A percentile compares a stretch with the other conserved stretches of the same genome.
Conservation (phyloP, 2,888 invertebrate species). For the Halictus quadricinctus region DNA sequence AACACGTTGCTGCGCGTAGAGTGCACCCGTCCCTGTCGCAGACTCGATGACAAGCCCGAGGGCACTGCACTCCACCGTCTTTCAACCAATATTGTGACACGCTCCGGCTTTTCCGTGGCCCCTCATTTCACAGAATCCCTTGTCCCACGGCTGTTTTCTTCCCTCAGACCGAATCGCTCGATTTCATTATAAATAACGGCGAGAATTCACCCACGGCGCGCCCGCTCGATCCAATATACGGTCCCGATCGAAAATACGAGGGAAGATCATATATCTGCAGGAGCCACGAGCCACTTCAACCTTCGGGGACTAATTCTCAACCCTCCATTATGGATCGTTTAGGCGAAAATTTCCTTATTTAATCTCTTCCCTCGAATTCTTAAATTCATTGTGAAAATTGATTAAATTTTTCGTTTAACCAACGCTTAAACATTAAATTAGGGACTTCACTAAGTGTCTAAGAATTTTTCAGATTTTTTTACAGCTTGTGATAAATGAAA, state of each 20-base stretch:
- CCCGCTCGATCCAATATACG: not conserved
- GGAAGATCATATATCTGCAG: not conserved
- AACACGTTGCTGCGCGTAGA: conserved; percentile 49
- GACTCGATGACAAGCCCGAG: conserved; percentile 67
- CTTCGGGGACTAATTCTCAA: not conserved
- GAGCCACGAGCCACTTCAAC: not conserved
- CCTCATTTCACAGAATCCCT: conserved; percentile 12
- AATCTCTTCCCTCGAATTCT: too few relatives aligned
- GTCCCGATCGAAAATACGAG: not conserved
- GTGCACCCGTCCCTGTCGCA: conserved; percentile 50
- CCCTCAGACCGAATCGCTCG: not conserved
- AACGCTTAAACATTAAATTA: not conserved
- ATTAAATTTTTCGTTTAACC: too few relatives aligned
- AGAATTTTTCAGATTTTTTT: not conserved
- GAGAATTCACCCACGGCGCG: not conserved
- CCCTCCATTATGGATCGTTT: too few relatives aligned
- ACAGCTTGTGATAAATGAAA: too few relatives aligned
- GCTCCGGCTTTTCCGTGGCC: conserved; percentile 39
- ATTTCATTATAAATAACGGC: conserved; percentile 14
- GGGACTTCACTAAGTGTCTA: not conserved
- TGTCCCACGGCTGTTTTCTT: conserved; percentile 12
- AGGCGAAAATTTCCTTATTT: too few relatives aligned
- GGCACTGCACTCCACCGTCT: conserved; percentile 72
- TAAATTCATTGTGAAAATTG: too few relatives aligned
- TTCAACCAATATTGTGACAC: conserved; percentile 51